Evolutionary conservation across 2,888 invertebrate species (phyloP).

Genomic region (Brenthis ino): DNA sequence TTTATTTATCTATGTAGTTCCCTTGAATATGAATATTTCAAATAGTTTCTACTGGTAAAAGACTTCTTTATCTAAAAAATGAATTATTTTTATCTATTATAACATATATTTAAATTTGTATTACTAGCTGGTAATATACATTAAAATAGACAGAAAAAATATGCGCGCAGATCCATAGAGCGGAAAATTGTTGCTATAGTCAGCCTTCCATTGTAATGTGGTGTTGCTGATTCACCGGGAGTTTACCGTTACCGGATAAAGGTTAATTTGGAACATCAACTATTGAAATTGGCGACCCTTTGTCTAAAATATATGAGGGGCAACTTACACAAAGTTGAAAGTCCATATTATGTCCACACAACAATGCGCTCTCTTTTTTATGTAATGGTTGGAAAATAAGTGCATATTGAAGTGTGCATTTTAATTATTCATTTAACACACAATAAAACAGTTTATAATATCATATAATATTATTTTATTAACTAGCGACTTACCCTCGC

Average conservation of each 20-base stretch:
- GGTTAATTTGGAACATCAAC: conserved; percentile 39
- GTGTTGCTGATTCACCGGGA: conserved; percentile 58
- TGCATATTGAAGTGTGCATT: not conserved
- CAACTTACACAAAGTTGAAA: conserved; percentile 13
- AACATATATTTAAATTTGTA: not conserved
- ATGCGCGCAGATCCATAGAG: conserved; percentile 47
- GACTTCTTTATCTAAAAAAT: too few species aligned
- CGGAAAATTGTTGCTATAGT: conserved; percentile 66
- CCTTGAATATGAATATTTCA: too few species aligned
- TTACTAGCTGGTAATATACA: not conserved
- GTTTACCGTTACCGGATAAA: conserved; percentile 59
- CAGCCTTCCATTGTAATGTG: conserved; percentile 54
- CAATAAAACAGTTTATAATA: too few species aligned
- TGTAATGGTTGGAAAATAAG: not conserved
- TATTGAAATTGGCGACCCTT: conserved; percentile 37
- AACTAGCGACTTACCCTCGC: too few species aligned
- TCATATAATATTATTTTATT: too few species aligned
- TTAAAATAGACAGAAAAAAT: not conserved
- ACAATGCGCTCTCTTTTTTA: conserved; percentile 13
- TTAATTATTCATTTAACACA: too few species aligned
- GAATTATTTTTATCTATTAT: not conserved
- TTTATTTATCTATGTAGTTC: too few species aligned
- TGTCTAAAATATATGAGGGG: conserved; percentile 20
- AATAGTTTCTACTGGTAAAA: too few species aligned
- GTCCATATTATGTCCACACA: not conserved